Percentiles rank a stretch among this genome's conserved stretches.
Evolutionary conservation across 2,113 vertebrate species (phyloP).

Genomic region (Spizaetus ornatus): DNA sequence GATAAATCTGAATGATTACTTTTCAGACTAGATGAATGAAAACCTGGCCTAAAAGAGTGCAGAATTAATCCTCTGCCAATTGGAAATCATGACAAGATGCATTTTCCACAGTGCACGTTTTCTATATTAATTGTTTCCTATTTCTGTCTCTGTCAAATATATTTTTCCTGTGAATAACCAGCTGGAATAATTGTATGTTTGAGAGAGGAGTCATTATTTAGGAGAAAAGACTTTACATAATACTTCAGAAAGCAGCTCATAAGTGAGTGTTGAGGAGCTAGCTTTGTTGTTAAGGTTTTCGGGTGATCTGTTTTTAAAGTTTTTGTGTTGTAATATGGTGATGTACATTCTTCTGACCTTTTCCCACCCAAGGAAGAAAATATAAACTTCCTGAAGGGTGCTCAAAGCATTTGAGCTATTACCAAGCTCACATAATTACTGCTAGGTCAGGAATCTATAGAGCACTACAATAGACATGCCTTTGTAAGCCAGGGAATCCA

Average conservation of each 20-base stretch:
- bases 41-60: neutral
- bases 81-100: neutral
- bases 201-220: neutral
- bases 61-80: neutral
- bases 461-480: neutral
- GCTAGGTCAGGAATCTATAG: neutral
- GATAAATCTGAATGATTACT: neutral
- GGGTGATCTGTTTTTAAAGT: neutral
- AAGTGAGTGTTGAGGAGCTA: neutral
- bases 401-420: neutral
- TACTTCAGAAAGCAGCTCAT: neutral
- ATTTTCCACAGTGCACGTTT: neutral
- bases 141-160: neutral
- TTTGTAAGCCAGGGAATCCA: neutral
- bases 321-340: neutral
- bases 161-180: neutral
- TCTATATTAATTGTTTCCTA: neutral
- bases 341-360: neutral
- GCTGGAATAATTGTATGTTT: neutral
- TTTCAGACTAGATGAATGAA: neutral
- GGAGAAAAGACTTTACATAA: neutral
- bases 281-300: neutral
- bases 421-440: neutral
- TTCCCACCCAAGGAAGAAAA: neutral
- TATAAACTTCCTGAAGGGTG: neutral